These are phyloP conservation scores for Phalacrocorax brasilianus DNA, from an alignment of 2,113 vertebrate species.

Conservation along the genomic window DNA sequence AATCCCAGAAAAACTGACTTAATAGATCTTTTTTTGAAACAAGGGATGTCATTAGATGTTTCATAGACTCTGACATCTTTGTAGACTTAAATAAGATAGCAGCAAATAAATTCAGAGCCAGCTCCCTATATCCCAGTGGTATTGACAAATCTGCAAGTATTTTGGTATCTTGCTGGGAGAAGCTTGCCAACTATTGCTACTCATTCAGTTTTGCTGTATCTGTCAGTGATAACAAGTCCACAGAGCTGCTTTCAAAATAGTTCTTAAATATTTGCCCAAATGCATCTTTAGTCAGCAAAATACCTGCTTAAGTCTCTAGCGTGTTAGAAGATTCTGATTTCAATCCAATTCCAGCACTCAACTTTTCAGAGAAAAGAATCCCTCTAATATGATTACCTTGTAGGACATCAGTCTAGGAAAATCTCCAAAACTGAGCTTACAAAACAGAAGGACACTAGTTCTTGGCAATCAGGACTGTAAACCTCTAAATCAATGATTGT, in stretches of 20 bases:
- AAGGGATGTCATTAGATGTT: not conserved
- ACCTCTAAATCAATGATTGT: not conserved
- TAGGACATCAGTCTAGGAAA: not conserved
- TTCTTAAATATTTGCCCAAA: not conserved
- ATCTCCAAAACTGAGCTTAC: not conserved
- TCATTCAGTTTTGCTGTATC: not conserved
- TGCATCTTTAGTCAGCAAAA: not conserved
- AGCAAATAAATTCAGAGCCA: not conserved
- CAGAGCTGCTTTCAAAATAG: not conserved
- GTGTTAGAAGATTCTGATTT: not conserved
- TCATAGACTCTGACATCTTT: not conserved
- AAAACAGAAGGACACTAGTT: not conserved
- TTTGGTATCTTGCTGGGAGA: not conserved
- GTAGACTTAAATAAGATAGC: not conserved
- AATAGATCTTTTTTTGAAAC: not conserved
- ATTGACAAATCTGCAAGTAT: not conserved
- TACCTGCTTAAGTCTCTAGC: not conserved
- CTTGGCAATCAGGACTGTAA: not conserved
- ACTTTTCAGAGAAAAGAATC: not conserved
- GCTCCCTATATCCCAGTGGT: not conserved
- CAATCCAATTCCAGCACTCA: not conserved
- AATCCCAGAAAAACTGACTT: not conserved
- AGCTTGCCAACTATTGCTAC: not conserved
- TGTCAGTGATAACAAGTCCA: not conserved
- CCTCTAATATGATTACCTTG: constrained; percentile 10